Percentiles rank a stretch among this genome's conserved stretches.
phyloP scores from a whole-genome alignment of 2,888 invertebrate genomes.

The Eristalis tenax region DNA sequence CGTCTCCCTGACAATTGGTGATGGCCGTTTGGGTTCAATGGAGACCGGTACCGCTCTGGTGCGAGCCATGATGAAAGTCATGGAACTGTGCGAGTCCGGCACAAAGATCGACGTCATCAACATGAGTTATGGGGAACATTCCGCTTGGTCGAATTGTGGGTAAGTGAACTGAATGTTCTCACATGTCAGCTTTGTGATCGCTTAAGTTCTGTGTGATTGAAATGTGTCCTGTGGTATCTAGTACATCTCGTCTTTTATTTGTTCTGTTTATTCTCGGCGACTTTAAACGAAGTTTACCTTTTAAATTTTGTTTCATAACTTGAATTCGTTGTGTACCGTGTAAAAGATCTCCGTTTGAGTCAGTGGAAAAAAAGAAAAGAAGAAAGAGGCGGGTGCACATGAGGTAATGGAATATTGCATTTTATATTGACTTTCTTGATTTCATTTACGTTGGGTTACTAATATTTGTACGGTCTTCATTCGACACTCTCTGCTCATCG shows the following conservation, averaged over 20 bases:
- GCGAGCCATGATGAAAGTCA: constrained; percentile 93
- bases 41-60: constrained; percentile 97
- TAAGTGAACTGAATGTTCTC: constrained; percentile 80
- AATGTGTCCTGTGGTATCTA: background rate
- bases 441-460: background rate
- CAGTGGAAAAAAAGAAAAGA: constrained; percentile 75
- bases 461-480: too few species aligned
- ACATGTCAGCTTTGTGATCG: background rate
- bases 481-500: too few species aligned
- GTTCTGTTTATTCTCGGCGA: constrained; percentile 9
- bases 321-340: constrained; percentile 42
- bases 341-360: constrained; percentile 60
- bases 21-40: constrained; percentile 95
- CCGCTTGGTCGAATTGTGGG: constrained; percentile 95
- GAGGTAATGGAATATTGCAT: constrained; percentile 74
- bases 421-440: constrained; percentile 10
- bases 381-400: constrained; percentile 73
- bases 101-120: constrained; percentile 93
- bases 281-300: constrained; percentile 24
- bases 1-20: constrained; percentile 96
- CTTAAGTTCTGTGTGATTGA: constrained; percentile 21
- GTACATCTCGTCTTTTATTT: constrained; percentile 2
- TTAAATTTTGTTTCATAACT: constrained; percentile 46
- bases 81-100: constrained; percentile 85
- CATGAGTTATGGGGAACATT: constrained; percentile 98